Conservation (phyloP, 2,888 invertebrate species). For the Pocota personata region DNA sequence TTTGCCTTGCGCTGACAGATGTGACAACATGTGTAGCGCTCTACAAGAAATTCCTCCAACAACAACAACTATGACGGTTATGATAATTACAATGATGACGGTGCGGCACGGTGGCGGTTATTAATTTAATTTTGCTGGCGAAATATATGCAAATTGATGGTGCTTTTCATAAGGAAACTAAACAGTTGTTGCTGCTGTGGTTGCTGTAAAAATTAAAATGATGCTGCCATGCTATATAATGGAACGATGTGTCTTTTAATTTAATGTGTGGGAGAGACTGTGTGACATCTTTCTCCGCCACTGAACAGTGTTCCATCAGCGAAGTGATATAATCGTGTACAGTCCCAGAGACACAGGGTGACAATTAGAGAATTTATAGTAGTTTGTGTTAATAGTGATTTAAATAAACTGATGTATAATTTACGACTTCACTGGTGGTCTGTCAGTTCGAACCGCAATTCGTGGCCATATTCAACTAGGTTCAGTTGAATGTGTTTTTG, state of each 20-base stretch:
- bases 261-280: neutral
- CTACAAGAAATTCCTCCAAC: neutral
- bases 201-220: too few species aligned
- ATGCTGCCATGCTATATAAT: neutral
- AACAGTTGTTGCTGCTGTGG: too few species aligned
- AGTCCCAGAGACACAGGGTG: too few species aligned
- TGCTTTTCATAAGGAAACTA: constrained; percentile 1
- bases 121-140: constrained; percentile 10
- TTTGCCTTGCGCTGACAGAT: constrained; percentile 3
- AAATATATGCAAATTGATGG: constrained; percentile 27
- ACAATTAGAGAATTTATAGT: too few species aligned
- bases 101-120: neutral
- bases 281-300: neutral
- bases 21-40: neutral
- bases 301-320: neutral
- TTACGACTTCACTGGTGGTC: too few species aligned
- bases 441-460: too few species aligned
- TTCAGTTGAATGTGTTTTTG: too few species aligned
- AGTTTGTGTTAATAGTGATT: too few species aligned
- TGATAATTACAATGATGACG: constrained; percentile 2
- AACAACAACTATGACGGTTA: neutral
- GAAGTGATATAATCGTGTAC: neutral
- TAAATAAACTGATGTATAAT: too few species aligned
- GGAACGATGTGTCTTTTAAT: neutral
- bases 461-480: too few species aligned